Evolutionary conservation across 2,888 invertebrate genomes (phyloP).

Genomic region (Onthophagus sagittarius): DNA sequence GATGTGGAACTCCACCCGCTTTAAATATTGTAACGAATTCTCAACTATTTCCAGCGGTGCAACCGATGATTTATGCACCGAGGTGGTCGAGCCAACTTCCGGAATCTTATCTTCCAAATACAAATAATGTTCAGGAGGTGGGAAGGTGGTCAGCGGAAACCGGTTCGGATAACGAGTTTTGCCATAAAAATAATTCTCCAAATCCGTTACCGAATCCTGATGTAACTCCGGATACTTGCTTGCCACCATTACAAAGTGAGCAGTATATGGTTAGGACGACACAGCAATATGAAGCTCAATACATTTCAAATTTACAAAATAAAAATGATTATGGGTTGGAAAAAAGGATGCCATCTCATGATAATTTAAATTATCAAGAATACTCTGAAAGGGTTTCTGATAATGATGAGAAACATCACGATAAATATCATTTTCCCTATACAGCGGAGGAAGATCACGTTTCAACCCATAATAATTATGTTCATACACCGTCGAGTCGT

Average conservation of each 20-base stretch:
- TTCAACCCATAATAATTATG: constrained; percentile 39
- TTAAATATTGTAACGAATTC: constrained; percentile 63
- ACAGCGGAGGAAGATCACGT: constrained; percentile 78
- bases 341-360: constrained; percentile 43
- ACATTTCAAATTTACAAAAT: constrained; percentile 37
- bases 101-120: constrained; percentile 58
- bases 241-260: constrained; percentile 53
- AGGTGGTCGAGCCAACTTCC: constrained; percentile 68
- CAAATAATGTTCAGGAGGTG: constrained; percentile 47
- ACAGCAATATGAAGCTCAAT: constrained; percentile 33
- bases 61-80: constrained; percentile 55
- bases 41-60: constrained; percentile 64
- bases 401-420: constrained; percentile 69
- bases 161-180: constrained; percentile 70
- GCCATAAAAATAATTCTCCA: constrained; percentile 56
- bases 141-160: constrained; percentile 78
- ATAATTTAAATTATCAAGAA: constrained; percentile 51
- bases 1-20: constrained; percentile 57
- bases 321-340: constrained; percentile 42
- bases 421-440: constrained; percentile 81
- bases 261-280: constrained; percentile 47
- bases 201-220: constrained; percentile 75
- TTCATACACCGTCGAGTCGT: constrained; percentile 37
- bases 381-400: constrained; percentile 65
- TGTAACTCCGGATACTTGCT: constrained; percentile 62